phyloP scores from a whole-genome alignment of 2,797 vertebrate species.

The Xyrichtys novacula region DNA sequence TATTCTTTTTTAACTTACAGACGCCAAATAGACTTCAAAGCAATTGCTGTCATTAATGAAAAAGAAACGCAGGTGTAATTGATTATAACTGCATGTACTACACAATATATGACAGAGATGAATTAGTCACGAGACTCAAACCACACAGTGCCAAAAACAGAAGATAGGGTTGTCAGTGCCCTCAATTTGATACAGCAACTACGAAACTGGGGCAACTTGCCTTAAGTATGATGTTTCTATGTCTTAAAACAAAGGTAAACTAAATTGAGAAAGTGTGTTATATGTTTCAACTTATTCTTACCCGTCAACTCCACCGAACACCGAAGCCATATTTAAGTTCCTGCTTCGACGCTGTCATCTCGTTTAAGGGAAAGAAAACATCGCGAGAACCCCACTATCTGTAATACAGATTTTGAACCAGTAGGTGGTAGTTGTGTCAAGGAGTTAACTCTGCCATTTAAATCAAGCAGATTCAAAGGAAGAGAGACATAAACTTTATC shows the following conservation, averaged over 20 bases:
- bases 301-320: slow-evolving; percentile 87
- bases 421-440: slow-evolving; percentile 30
- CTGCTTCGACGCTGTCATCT: slow-evolving; percentile 57
- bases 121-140: slow-evolving; percentile 41
- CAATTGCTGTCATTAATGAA: too few relatives aligned
- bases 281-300: slow-evolving; percentile 61
- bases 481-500: too few relatives aligned
- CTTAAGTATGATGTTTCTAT: rapidly evolving
- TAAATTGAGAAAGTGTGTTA: rapidly evolving
- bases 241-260: rapidly evolving
- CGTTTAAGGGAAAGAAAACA: not conserved
- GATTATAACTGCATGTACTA: not conserved
- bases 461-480: too few relatives aligned
- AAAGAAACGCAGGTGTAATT: not conserved
- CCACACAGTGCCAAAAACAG: too few relatives aligned
- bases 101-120: not conserved
- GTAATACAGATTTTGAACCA: not conserved
- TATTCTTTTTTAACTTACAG: too few relatives aligned
- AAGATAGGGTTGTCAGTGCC: too few relatives aligned
- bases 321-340: slow-evolving; percentile 76
- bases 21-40: too few relatives aligned
- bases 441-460: too few relatives aligned
- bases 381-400: slow-evolving; percentile 61
- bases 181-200: not conserved
- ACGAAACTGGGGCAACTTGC: not conserved